Conservation (phyloP, 2,113 vertebrate genomes). For the Hirundichthys speculiger region DNA sequence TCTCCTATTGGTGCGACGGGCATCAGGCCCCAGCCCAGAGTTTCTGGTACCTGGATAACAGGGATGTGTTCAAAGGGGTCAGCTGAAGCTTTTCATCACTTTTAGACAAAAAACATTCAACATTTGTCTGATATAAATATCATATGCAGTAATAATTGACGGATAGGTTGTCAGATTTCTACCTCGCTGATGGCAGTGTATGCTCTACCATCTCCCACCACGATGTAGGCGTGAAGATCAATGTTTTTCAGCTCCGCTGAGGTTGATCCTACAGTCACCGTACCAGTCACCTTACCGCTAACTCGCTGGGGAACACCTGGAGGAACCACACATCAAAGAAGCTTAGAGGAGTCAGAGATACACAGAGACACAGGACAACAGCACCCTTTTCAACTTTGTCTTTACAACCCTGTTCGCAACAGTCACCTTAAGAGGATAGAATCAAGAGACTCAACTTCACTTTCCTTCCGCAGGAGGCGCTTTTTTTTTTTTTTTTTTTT, state of each 20-base stretch:
- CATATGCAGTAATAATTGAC: no score
- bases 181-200: conserved; percentile 92
- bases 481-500: no score
- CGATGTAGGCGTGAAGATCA: conserved; percentile 93
- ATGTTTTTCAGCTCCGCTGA: conserved; percentile 78
- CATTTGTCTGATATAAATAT: background rate
- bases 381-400: no score
- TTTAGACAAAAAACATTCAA: background rate
- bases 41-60: conserved; percentile 82
- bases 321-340: background rate
- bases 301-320: conserved; percentile 92
- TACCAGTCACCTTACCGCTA: conserved; percentile 93
- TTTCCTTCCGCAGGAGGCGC: no score
- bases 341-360: no score
- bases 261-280: conserved; percentile 81
- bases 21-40: conserved; percentile 86
- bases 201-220: conserved; percentile 91
- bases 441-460: no score
- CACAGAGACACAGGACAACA: no score
- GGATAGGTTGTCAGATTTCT: background rate
- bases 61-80: background rate
- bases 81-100: background rate
- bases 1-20: conserved; percentile 89
- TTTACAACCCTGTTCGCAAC: no score
- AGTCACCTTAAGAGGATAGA: no score